A percentile compares a stretch with the other conserved stretches of the same genome.
Conservation (phyloP, 1,140 invertebrate genomes). For the Armadillidium nasatum region DNA sequence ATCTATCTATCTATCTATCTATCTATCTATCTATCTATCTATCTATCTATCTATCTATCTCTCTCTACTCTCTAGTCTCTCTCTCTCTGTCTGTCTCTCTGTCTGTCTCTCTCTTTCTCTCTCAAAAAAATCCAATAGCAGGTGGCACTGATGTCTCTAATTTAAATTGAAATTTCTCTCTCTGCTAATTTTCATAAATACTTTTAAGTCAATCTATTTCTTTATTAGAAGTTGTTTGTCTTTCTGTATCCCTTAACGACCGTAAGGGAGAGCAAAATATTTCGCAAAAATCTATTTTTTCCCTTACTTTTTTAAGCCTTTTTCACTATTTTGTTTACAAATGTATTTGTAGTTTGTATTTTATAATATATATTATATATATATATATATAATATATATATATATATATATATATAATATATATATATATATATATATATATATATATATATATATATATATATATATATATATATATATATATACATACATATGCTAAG, state of each 20-base stretch:
- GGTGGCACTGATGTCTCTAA: neutral
- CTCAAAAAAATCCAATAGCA: neutral
- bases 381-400: neutral
- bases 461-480: too few relatives aligned
- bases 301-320: neutral
- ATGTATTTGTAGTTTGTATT: neutral
- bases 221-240: neutral
- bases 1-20: too few relatives aligned
- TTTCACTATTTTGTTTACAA: neutral
- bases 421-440: neutral
- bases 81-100: too few relatives aligned
- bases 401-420: neutral
- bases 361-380: slow-evolving; percentile 6
- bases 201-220: slow-evolving; percentile 5
- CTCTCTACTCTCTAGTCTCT: too few relatives aligned
- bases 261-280: neutral
- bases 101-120: too few relatives aligned
- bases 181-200: neutral
- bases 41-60: too few relatives aligned
- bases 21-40: too few relatives aligned
- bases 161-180: neutral
- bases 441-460: neutral
- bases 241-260: neutral
- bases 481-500: too few relatives aligned
- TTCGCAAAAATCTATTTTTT: neutral